Evolutionary conservation across 2,888 invertebrate species (phyloP).

Genomic region (Tiliacea aurago): DNA sequence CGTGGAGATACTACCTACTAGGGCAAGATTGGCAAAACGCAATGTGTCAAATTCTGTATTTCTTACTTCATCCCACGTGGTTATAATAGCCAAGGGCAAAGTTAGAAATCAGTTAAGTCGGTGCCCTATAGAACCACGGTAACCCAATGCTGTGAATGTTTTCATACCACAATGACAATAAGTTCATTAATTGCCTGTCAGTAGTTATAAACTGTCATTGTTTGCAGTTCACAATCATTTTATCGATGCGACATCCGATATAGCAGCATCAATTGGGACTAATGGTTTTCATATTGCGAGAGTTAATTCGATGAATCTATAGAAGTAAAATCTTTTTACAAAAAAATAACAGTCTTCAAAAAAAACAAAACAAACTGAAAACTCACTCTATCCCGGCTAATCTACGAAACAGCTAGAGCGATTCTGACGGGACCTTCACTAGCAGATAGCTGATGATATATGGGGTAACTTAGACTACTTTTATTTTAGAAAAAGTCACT

Average conservation of each 20-base stretch:
- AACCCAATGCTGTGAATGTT: constrained; percentile 9
- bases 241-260: constrained; percentile 11
- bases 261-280: constrained; percentile 12
- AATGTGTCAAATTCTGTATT: background rate
- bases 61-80: background rate
- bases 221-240: constrained; percentile 17
- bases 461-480: background rate
- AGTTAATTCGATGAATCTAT: background rate
- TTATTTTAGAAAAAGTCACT: no score
- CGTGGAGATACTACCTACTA: background rate
- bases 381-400: no score
- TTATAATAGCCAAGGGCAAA: background rate
- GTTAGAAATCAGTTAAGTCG: background rate
- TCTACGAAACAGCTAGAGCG: background rate
- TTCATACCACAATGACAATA: constrained; percentile 17
- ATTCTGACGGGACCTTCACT: background rate
- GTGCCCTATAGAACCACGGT: background rate
- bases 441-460: background rate
- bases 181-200: constrained; percentile 4
- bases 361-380: no score
- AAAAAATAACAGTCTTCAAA: no score
- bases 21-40: background rate
- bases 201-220: constrained; percentile 23
- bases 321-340: no score
- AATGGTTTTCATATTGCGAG: constrained; percentile 8